Evolutionary conservation across 2,888 invertebrate genomes (phyloP).

Genomic region (Rhagonycha lutea): DNA sequence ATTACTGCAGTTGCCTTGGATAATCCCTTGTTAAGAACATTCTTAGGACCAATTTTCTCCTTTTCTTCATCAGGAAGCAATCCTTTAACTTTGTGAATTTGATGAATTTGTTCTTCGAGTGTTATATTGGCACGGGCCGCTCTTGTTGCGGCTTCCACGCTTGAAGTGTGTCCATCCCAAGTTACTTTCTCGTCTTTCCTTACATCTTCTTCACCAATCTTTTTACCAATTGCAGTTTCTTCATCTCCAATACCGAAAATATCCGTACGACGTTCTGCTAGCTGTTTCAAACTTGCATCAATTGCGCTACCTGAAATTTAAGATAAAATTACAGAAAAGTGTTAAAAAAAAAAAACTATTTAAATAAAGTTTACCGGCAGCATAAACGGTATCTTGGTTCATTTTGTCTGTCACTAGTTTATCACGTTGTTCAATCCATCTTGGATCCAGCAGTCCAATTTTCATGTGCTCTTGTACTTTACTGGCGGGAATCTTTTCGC

Average conservation of each 20-base stretch:
- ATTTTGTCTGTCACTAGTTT: conserved; percentile 91
- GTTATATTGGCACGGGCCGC: conserved; percentile 95
- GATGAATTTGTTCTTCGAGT: conserved; percentile 94
- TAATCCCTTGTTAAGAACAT: conserved; percentile 59
- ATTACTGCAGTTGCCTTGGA: conserved; percentile 51
- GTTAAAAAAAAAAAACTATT: background rate
- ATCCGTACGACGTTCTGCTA: conserved; percentile 99
- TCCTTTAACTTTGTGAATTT: conserved; percentile 94
- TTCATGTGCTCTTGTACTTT: conserved; percentile 98
- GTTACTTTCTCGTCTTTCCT: conserved; percentile 89
- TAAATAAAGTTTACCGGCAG: conserved; percentile 57
- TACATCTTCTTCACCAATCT: conserved; percentile 86
- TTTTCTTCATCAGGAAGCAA: conserved; percentile 94
- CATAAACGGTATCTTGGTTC: conserved; percentile 86
- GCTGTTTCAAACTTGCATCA: conserved; percentile 90
- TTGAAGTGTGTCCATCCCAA: conserved; percentile 98
- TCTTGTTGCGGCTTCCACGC: conserved; percentile 92
- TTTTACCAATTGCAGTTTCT: conserved; percentile 98
- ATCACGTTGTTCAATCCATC: conserved; percentile 97
- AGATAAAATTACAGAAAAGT: conserved; percentile 43
- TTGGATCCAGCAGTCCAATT: conserved; percentile 92
- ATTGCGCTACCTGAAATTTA: conserved; percentile 75
- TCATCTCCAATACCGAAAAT: conserved; percentile 99
- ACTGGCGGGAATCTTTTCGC: conserved; percentile 94
- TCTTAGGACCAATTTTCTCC: conserved; percentile 94